Conservation (phyloP, 2,888 invertebrate species). For the Tipula confusa region DNA sequence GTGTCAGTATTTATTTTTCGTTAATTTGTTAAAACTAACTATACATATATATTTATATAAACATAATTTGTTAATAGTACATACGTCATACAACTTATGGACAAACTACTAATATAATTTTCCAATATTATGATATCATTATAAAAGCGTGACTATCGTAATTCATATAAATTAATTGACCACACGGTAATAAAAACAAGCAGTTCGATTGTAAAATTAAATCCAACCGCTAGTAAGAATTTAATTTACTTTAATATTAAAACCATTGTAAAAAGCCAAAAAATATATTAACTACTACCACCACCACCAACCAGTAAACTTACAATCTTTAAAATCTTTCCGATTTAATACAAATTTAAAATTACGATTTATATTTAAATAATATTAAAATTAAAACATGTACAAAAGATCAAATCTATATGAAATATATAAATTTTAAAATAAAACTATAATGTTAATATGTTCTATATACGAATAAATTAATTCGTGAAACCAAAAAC, state of each 20-base stretch:
- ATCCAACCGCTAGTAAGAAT: background rate
- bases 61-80: no score
- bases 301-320: background rate
- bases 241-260: background rate
- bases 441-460: background rate
- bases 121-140: background rate
- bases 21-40: background rate
- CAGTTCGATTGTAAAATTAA: background rate
- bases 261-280: constrained; percentile 20
- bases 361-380: constrained; percentile 5
- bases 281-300: background rate
- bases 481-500: background rate
- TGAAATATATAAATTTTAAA: constrained; percentile 20
- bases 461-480: background rate
- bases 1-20: constrained; percentile 14
- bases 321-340: background rate
- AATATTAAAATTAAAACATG: background rate
- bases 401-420: constrained; percentile 8
- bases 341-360: background rate
- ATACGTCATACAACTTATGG: no score
- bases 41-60: background rate
- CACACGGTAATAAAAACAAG: background rate
- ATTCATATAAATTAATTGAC: background rate
- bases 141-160: background rate
- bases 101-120: background rate